These are phyloP conservation scores for Megalurothrips usitatus DNA, from an alignment of 2,888 invertebrate genomes.

Conservation along the genomic window DNA sequence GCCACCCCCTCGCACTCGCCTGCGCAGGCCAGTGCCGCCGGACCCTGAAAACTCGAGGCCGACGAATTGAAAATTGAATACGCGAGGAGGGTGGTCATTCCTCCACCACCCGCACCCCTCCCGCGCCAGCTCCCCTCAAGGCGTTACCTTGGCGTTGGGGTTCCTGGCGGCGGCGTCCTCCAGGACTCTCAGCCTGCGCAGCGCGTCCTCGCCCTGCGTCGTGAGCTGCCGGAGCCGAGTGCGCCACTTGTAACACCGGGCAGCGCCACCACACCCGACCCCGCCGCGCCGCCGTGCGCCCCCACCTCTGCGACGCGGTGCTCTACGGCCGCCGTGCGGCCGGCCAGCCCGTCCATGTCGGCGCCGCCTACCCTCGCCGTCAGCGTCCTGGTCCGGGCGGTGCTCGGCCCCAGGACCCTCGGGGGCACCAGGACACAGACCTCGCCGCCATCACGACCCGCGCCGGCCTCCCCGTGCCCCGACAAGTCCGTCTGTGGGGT, in stretches of 20 bases:
- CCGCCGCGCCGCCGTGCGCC: constrained; percentile 33
- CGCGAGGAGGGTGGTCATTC: no score
- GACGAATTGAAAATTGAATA: no score
- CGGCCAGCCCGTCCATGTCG: constrained; percentile 45
- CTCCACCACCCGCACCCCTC: no score
- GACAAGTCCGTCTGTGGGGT: no score
- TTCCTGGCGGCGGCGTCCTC: not conserved
- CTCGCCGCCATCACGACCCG: no score
- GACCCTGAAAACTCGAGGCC: not conserved
- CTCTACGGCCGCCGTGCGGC: constrained; percentile 50
- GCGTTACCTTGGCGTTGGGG: not conserved
- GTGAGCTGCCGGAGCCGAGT: not conserved
- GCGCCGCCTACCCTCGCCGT: no score
- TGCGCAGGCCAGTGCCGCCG: not conserved
- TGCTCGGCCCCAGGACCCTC: no score
- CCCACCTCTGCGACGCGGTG: constrained; percentile 43
- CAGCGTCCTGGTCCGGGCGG: no score
- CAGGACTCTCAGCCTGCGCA: not conserved
- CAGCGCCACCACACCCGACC: not conserved
- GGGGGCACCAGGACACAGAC: no score
- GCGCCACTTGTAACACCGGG: not conserved
- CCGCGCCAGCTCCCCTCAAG: not conserved
- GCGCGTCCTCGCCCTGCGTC: constrained; percentile 1
- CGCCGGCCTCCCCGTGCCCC: no score
- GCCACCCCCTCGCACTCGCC: not conserved